Evolutionary conservation across 1,140 invertebrate species (phyloP), one percentile per base, ranked within the genome.

Genomic region (Andrena cerasifolii): DNA sequence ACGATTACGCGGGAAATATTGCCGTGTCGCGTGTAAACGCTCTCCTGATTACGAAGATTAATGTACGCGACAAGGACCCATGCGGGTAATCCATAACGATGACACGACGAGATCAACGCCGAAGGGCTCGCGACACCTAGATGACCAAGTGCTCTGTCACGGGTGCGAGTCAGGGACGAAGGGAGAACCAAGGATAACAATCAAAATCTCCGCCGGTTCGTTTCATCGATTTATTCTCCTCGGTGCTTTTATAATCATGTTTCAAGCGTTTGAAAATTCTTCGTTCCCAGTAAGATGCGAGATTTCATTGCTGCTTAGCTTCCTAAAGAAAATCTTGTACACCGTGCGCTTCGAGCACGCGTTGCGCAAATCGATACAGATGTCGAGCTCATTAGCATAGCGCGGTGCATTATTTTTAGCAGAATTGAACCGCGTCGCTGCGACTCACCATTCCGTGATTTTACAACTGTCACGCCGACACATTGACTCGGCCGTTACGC

Each of bases 71-170:
- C 59, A 36, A 51, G 24, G 43, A 62, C 21, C 33, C 21, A 49
- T 72, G 58, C 58, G 58, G 43, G 56, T 40, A 73, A 73, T 73
- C 45, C 59, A 63, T 73, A 73, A 73, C 21, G 31, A 18, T n/a
- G 70, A 51, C 24, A 33, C 12, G 58, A 72, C 49, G 28, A 18
- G 61, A 40, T 67, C 49, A 33, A 67, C 45, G n/a, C 21, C 54
- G 40, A 47, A 33, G 54, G 54, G 28, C 54, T 71, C 18, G 0
- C 5, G n/a, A 16, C 18, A 61, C 28, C 31, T 58, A 18, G 40
- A 47, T 24, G 26, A 59, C 2, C 51, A 28, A 43, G 7, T 24
- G 26, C 33, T 28, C 14, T n/a, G 31, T 68, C 18, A 18, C 7
- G 2, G 0, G 28, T 4, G 21, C 10, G 7, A 28, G 3, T 3